Conservation (phyloP, 2,113 vertebrate species). For the Mustelus asterias region DNA sequence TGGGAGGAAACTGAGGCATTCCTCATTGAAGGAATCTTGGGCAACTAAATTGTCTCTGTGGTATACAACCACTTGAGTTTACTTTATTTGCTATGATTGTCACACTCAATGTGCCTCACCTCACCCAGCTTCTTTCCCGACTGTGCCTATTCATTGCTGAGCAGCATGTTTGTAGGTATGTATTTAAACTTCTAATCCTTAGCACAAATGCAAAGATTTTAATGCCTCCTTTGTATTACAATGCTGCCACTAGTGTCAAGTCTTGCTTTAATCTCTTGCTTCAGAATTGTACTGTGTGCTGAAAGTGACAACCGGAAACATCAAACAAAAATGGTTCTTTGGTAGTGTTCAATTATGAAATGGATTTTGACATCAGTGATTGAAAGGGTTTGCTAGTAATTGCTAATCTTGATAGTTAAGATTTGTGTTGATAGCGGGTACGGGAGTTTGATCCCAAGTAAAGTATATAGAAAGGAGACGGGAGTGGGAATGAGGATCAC, state of each 20-base stretch:
- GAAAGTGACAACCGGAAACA: not conserved
- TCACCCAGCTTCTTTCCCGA: not conserved
- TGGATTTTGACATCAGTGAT: not conserved
- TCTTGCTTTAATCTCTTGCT: not conserved
- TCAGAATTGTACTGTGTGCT: not conserved
- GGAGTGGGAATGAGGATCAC: not conserved
- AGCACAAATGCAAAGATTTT: not conserved
- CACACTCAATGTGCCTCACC: not conserved
- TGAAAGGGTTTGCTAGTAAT: not conserved
- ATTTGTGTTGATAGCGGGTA: not conserved
- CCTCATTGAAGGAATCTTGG: not conserved
- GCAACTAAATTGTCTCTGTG: not conserved
- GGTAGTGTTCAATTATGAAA: not conserved
- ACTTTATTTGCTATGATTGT: not conserved
- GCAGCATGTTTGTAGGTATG: not conserved
- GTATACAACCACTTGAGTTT: not conserved
- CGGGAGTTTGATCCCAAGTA: not conserved
- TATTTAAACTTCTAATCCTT: not conserved
- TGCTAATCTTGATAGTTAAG: not conserved
- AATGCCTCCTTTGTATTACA: not conserved
- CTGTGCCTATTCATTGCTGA: not conserved
- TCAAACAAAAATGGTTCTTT: not conserved
- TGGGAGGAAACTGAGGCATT: not conserved
- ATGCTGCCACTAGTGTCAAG: not conserved
- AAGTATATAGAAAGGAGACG: not conserved